Percentiles rank a stretch among this genome's conserved stretches.
phyloP scores from a whole-genome alignment of 2,888 invertebrate species.

The Drosophila rubida region DNA sequence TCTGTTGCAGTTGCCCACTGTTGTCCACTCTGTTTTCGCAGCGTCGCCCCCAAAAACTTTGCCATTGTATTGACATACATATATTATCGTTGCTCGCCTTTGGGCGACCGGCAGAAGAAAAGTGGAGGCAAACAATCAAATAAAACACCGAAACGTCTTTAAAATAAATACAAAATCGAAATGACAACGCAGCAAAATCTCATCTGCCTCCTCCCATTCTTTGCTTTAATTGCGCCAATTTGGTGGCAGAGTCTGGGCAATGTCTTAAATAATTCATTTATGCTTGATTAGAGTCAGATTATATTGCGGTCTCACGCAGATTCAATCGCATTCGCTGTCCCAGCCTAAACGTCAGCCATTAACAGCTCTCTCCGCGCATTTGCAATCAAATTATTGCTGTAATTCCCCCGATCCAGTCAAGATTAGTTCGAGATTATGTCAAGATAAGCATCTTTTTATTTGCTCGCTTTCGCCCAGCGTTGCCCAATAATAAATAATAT shows the following conservation, averaged over 20 bases:
- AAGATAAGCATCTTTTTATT: neutral
- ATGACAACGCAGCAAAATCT: conserved; percentile 34
- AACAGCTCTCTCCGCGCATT: conserved; percentile 16
- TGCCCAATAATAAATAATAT: neutral
- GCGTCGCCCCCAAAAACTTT: neutral
- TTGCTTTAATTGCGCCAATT: conserved; percentile 25
- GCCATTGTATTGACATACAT: conserved; percentile 23
- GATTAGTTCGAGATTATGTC: neutral
- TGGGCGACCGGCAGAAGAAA: neutral
- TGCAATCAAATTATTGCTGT: neutral
- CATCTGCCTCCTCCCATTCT: neutral
- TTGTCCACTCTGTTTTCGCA: neutral
- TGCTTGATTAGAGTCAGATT: conserved; percentile 48
- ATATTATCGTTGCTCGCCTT: conserved; percentile 21
- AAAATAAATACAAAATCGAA: conserved; percentile 45
- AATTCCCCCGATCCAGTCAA: neutral
- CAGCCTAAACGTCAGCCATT: neutral
- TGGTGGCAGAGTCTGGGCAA: conserved; percentile 1
- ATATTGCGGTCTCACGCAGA: conserved; percentile 28
- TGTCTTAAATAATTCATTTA: conserved; percentile 48
- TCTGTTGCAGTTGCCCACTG: conserved; percentile 24
- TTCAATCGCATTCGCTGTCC: neutral
- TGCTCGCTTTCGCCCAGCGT: no score
- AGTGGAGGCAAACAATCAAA: conserved; percentile 41
- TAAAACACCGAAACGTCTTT: conserved; percentile 39